phyloP scores from a whole-genome alignment of 2,113 vertebrate genomes.

The Nerophis ophidion region DNA sequence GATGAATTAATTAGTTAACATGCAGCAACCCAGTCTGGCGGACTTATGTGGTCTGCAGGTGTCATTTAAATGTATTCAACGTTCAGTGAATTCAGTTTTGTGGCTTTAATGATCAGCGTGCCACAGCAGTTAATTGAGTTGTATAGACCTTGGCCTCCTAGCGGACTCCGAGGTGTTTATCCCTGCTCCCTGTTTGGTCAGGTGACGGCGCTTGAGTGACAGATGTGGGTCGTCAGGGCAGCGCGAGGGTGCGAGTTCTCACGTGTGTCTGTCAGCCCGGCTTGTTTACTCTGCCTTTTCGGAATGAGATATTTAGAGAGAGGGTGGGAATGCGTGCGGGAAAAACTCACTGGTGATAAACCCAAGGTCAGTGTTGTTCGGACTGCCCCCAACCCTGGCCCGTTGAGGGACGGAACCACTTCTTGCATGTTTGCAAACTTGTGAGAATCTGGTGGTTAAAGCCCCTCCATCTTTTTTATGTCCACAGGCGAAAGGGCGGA shows the following conservation, averaged over 20 bases:
- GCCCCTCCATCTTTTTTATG: slow-evolving; percentile 19
- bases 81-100: not conserved
- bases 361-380: slow-evolving; percentile 14
- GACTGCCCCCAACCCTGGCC: not conserved
- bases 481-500: slow-evolving; percentile 74
- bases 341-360: slow-evolving; percentile 20
- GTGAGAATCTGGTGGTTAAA: not conserved
- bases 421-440: too few relatives aligned
- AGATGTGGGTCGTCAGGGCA: slow-evolving; percentile 51
- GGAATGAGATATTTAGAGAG: slow-evolving; percentile 43
- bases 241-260: slow-evolving; percentile 58
- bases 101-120: not conserved
- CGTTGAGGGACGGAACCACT: too few relatives aligned
- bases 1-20: too few relatives aligned
- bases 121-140: not conserved
- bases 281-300: slow-evolving; percentile 35
- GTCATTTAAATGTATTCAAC: too few relatives aligned
- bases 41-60: too few relatives aligned
- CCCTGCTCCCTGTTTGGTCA: slow-evolving; percentile 63
- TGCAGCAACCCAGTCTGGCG: too few relatives aligned
- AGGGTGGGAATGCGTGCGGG: slow-evolving; percentile 28
- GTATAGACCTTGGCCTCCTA: too few relatives aligned
- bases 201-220: slow-evolving; percentile 64
- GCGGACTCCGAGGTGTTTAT: not conserved
- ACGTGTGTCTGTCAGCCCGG: slow-evolving; percentile 51